These are phyloP conservation scores for Dryas iulia DNA, from an alignment of 1,140 invertebrate genomes.

Conservation along the genomic window DNA sequence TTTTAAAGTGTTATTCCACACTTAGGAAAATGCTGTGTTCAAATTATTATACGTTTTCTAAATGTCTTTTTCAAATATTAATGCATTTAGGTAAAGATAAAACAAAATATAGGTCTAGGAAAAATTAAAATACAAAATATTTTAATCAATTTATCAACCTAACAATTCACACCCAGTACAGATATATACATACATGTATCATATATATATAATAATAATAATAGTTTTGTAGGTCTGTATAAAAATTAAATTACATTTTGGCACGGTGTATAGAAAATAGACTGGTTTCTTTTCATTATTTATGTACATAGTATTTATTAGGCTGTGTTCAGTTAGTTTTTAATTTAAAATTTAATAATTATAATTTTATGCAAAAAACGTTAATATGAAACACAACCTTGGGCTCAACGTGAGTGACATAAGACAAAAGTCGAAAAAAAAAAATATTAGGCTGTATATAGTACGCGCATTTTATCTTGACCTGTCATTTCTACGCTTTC, in stretches of 20 bases:
- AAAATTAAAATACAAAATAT: too few species aligned
- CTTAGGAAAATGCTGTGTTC: too few species aligned
- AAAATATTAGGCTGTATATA: neutral
- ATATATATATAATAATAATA: neutral
- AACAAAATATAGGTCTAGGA: too few species aligned
- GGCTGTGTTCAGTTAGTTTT: neutral
- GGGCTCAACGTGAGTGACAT: constrained; percentile 18
- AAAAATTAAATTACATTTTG: constrained; percentile 36
- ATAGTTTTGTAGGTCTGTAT: constrained; percentile 19
- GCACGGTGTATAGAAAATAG: constrained; percentile 38
- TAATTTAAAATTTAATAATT: neutral
- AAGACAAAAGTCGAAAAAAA: neutral
- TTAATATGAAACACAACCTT: constrained; percentile 13
- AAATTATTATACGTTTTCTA: too few species aligned
- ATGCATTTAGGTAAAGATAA: too few species aligned
- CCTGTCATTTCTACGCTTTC: too few species aligned
- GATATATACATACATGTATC: neutral
- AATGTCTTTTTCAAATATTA: too few species aligned
- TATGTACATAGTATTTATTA: constrained; percentile 26
- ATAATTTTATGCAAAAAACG: neutral
- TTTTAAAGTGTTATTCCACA: too few species aligned
- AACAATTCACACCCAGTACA: too few species aligned
- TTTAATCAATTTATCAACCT: too few species aligned
- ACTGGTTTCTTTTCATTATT: constrained; percentile 17
- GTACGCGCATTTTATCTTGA: too few species aligned